Conservation (phyloP, 2,888 invertebrate genomes). For the Sylvicola fuscatus region DNA sequence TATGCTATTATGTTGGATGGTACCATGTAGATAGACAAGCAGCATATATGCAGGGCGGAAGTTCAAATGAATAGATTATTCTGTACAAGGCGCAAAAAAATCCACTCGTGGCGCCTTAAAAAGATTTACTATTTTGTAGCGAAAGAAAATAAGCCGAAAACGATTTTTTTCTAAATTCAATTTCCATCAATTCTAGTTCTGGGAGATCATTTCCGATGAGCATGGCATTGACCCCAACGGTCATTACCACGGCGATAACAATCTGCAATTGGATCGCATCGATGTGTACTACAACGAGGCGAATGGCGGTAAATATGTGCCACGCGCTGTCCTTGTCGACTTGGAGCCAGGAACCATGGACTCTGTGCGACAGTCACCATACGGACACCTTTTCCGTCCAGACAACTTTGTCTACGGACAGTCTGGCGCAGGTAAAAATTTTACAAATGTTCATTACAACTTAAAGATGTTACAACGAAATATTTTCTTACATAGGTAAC, state of each 20-base stretch:
- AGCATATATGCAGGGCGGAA: too few relatives aligned
- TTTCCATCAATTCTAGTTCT: slow-evolving; percentile 38
- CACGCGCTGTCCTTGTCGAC: slow-evolving; percentile 68
- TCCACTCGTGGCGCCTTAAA: too few relatives aligned
- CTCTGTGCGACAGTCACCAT: slow-evolving; percentile 55
- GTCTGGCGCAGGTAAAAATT: slow-evolving; percentile 46
- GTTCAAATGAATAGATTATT: too few relatives aligned
- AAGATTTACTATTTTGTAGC: slow-evolving; percentile 2
- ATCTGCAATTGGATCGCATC: slow-evolving; percentile 54
- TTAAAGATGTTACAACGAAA: too few relatives aligned
- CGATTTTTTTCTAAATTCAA: too few relatives aligned
- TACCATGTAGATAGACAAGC: too few relatives aligned
- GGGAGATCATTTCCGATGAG: slow-evolving; percentile 67
- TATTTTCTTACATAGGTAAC: slow-evolving; percentile 34
- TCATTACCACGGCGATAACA: slow-evolving; percentile 48
- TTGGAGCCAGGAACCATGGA: slow-evolving; percentile 84
- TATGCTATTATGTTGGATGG: too few relatives aligned
- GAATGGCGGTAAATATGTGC: slow-evolving; percentile 51
- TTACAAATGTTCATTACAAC: neutral
- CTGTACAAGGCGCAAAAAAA: too few relatives aligned
- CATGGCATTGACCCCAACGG: slow-evolving; percentile 58
- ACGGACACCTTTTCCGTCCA: slow-evolving; percentile 63
- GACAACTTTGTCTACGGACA: slow-evolving; percentile 73
- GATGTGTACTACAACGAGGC: slow-evolving; percentile 68
- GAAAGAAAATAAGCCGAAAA: too few relatives aligned